Evolutionary conservation across 1,140 invertebrate species (phyloP).

Genomic region (Adoxophyes honmai): DNA sequence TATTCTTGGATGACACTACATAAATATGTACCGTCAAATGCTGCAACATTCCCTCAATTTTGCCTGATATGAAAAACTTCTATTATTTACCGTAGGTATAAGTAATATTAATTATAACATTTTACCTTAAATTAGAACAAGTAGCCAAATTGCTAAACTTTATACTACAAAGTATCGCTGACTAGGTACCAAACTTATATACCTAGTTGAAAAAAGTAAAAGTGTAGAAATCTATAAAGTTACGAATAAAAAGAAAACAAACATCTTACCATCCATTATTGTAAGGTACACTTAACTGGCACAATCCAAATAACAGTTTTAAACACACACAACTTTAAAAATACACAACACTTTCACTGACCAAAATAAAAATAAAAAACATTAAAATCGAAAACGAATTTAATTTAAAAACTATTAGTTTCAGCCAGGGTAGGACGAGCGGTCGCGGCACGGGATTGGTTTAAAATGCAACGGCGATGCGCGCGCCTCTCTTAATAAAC

Average conservation of each 20-base stretch:
- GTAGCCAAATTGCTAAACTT: too few species aligned
- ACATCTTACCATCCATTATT: not conserved
- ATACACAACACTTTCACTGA: constrained; percentile 6
- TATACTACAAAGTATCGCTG: too few species aligned
- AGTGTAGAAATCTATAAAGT: too few species aligned
- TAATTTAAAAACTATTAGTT: not conserved
- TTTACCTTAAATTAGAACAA: too few species aligned
- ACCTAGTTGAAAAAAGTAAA: too few species aligned
- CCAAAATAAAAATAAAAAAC: not conserved
- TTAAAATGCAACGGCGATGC: not conserved
- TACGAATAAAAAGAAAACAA: not conserved
- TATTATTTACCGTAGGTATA: too few species aligned
- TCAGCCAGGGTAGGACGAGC: not conserved
- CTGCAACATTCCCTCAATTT: too few species aligned
- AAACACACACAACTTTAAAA: not conserved
- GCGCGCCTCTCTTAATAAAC: not conserved
- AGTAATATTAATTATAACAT: too few species aligned
- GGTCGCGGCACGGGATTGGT: not conserved
- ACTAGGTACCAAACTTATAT: too few species aligned
- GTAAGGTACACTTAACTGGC: not conserved
- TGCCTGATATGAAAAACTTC: too few species aligned
- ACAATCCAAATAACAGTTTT: not conserved
- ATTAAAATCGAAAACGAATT: not conserved
- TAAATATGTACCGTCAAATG: too few species aligned
- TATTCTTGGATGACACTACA: too few species aligned